Percentiles rank a stretch among this genome's conserved stretches.
These are phyloP conservation scores for Gryon sp. DNA, from an alignment of 1,140 invertebrate genomes.

Conservation along the genomic window DNA sequence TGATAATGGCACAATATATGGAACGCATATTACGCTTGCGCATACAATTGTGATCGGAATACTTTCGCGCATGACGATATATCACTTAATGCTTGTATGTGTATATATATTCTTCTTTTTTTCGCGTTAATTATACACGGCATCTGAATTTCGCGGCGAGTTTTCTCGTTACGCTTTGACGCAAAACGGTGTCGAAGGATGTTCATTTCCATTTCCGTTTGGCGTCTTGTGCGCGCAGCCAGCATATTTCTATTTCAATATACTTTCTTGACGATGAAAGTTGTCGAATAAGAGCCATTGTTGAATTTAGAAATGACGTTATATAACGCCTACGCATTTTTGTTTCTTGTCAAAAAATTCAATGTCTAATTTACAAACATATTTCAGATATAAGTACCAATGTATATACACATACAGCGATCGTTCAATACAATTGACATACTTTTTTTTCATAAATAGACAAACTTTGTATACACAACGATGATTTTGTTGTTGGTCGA, in stretches of 20 bases:
- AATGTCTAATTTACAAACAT: no score
- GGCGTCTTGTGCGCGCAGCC: conserved; percentile 17
- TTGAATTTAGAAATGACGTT: conserved; percentile 22
- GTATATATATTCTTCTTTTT: conserved; percentile 36
- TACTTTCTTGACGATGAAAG: conserved; percentile 59
- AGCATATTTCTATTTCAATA: conserved; percentile 57
- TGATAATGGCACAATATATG: no score
- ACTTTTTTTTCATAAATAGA: no score
- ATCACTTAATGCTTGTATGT: no score
- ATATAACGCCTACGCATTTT: conserved; percentile 13
- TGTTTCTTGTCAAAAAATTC: no score
- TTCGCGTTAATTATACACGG: conserved; percentile 62
- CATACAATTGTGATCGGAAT: conserved; percentile 38
- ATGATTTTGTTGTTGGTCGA: no score
- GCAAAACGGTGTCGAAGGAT: conserved; percentile 65
- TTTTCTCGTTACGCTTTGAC: conserved; percentile 66
- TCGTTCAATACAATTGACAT: no score
- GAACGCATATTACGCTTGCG: conserved; percentile 13
- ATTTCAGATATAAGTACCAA: no score
- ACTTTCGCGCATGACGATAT: conserved; percentile 60
- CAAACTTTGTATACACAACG: no score
- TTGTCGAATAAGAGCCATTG: conserved; percentile 18
- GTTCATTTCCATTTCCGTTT: conserved; percentile 63
- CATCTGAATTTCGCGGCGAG: conserved; percentile 62
- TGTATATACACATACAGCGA: no score